Base-by-base conservation (phyloP, 2,113 vertebrate species). In the Glareola pratincola region DNA sequence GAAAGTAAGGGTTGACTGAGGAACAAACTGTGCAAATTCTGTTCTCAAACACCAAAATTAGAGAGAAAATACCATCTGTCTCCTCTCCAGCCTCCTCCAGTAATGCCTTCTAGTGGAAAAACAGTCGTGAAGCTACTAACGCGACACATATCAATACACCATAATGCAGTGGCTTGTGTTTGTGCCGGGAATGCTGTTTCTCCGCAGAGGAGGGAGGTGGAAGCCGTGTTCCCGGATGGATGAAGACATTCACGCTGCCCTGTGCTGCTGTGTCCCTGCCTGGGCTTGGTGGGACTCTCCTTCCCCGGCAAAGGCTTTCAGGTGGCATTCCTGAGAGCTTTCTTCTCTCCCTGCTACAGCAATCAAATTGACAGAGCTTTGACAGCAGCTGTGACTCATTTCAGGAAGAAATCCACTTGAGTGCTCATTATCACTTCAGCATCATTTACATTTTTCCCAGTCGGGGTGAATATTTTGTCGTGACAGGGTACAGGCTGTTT, bases 11-110 rank as follows among this genome's bases (percentile, higher is more conserved):
- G 71, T 88, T 95, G 92, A 89, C 92, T 50, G 18, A 88, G 63
- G 95, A 96, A 94, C 96, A 96, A 96, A 92, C 69, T 94, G 88
- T 94, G 92, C 95, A 92, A 95, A 94, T 96, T 95, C 77, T 94
- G 89, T 94, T 95, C 96, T 89, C 77, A 97, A 95, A 92, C 81
- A 95, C 81, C 78, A 90, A 92, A 95, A 95, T 73, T 79, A 85
- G 85, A 95, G 59, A 94, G 82, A 92, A 97, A 97, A 95, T 92
- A 88, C 94, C 94, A 96, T 96, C 96, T 96, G 92, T 83, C 85
- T 92, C 45, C 62, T 91, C 80, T 91, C 57, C 76, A 95, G 87
- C 83, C 89, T 85, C 66, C 62, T 76, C n/a, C 77, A 56, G 36
- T 8, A n/a, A 82, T 82, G 69, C 73, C 84, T 90, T 89, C 50